A percentile compares a stretch with the other conserved stretches of the same genome.
phyloP scores from a whole-genome alignment of 2,797 vertebrate genomes.

The Lagodon rhomboides region DNA sequence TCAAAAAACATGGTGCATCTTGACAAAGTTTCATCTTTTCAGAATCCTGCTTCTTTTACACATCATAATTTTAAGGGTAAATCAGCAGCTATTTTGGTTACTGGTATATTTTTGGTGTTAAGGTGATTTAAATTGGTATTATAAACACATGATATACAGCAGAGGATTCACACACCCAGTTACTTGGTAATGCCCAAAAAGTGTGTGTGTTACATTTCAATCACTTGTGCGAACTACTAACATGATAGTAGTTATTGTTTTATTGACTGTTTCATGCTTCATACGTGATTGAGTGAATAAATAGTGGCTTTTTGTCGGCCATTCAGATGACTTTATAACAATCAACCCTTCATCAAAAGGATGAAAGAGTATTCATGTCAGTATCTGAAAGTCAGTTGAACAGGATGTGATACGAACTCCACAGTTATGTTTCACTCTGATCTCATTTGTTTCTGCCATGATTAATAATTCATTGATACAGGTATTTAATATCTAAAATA shows the following conservation, averaged over 20 bases:
- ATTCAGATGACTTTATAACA: neutral
- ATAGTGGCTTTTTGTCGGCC: neutral
- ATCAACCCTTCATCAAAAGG: neutral
- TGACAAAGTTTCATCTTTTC: constrained; percentile 21
- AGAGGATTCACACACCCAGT: neutral
- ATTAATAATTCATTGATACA: neutral
- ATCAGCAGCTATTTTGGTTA: neutral
- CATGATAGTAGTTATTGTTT: neutral
- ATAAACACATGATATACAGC: neutral
- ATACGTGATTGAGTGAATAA: no score
- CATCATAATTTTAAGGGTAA: neutral
- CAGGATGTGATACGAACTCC: neutral
- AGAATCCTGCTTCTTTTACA: neutral
- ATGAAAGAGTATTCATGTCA: neutral
- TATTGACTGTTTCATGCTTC: neutral
- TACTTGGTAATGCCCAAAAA: neutral
- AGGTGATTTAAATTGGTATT: neutral
- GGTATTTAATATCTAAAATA: neutral
- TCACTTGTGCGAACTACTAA: neutral
- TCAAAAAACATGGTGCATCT: constrained; percentile 11
- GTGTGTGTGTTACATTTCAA: neutral
- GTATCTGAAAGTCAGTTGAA: neutral
- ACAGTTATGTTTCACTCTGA: neutral
- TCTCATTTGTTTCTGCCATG: neutral
- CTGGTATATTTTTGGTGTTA: neutral